These are phyloP conservation scores for Poecilia gillii DNA, from an alignment of 2,797 vertebrate genomes.

Conservation along the genomic window DNA sequence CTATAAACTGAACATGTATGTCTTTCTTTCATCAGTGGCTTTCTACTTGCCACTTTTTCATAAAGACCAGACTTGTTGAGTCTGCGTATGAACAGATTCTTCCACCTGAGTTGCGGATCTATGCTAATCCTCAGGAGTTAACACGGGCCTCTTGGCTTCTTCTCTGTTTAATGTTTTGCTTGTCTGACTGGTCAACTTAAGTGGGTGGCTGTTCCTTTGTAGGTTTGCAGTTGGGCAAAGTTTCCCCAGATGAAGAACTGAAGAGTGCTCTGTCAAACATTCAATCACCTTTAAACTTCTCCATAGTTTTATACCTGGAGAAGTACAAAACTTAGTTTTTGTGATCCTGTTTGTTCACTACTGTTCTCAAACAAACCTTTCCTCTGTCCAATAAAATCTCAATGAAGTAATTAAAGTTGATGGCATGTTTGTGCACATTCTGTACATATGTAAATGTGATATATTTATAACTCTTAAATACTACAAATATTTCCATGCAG, in stretches of 20 bases:
- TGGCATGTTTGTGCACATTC: not conserved
- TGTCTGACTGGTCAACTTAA: not conserved
- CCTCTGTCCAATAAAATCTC: not conserved
- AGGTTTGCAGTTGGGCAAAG: not conserved
- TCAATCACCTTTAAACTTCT: not conserved
- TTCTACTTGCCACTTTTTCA: not conserved
- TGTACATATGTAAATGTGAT: not conserved
- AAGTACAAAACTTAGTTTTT: no score
- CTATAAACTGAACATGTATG: not conserved
- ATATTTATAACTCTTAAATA: constrained; percentile 13
- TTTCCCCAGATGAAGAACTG: not conserved
- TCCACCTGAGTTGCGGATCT: not conserved
- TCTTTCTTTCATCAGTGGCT: not conserved
- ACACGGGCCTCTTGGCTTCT: not conserved
- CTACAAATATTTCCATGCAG: constrained; percentile 67
- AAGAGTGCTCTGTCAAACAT: not conserved
- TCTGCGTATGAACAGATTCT: not conserved
- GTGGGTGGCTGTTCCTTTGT: not conserved
- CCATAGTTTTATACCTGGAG: not conserved
- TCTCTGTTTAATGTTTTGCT: not conserved
- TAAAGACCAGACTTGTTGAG: not conserved
- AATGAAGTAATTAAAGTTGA: not conserved
- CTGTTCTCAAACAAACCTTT: not conserved
- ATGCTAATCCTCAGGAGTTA: not conserved
- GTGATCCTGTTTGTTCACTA: not conserved